phyloP scores from a whole-genome alignment of 2,797 vertebrate genomes.

The Meriones psammophilus region DNA sequence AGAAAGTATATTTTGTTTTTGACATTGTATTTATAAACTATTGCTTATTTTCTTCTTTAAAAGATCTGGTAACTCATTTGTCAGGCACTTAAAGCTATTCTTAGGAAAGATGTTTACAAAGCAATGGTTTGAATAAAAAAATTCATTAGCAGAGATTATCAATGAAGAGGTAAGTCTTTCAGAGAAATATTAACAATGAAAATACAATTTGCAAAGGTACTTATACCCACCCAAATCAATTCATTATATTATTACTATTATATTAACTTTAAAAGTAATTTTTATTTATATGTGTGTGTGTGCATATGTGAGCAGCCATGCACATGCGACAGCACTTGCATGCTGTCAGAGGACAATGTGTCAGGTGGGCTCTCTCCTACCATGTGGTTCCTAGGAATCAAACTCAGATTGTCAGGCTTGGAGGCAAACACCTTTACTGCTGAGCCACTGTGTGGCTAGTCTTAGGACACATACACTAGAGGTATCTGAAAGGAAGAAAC shows the following conservation, averaged over 20 bases:
- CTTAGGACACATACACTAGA: neutral
- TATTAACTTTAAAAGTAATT: neutral
- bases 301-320: neutral
- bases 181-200: conserved; percentile 23
- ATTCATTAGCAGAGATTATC: neutral
- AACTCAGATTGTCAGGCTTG: neutral
- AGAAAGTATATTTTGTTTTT: conserved; percentile 23
- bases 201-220: conserved; percentile 59
- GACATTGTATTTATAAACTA: conserved; percentile 27
- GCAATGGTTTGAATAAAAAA: conserved; percentile 29
- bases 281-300: neutral
- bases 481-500: neutral
- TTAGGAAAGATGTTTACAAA: conserved; percentile 59
- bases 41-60: conserved; percentile 53
- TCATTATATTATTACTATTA: conserved; percentile 6
- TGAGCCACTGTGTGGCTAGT: neutral
- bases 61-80: conserved; percentile 19
- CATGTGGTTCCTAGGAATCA: neutral
- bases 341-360: neutral
- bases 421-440: neutral
- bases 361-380: neutral
- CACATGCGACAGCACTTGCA: neutral
- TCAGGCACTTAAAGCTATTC: conserved; percentile 3
- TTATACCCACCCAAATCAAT: neutral
- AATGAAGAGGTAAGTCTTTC: conserved; percentile 49